Base-by-base conservation (phyloP, 1,140 invertebrate genomes). In the Vanessa tameamea region DNA sequence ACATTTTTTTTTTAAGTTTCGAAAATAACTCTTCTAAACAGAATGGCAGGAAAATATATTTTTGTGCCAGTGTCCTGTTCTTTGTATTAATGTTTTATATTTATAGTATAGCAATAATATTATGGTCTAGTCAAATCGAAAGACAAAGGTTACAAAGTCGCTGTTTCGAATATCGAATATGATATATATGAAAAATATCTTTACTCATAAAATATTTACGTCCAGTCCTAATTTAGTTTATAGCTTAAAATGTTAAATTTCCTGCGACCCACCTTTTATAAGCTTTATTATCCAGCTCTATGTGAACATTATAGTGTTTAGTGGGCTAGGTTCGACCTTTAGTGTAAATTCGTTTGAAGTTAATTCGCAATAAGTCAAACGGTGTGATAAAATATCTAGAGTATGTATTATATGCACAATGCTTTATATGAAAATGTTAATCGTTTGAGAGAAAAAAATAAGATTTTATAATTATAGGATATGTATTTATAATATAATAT, bases 291-390 rank as follows among this genome's bases (percentile, higher is more conserved):
- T 14, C 48, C 14, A 14, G 31, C 26, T 71, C 64, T 47, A 63
- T 43, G 59, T 59, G 43, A 71, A 61, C 20, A 15, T 48, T 53
- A 11, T 55, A 51, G 16, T 72, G 64, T 47, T 55, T 13, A 67
- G 20, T 73, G 64, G 71, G 71, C 55, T 61, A 61, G 71, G 71
- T 51, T 15, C 71, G 71, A 73, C 71, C 71, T 73, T 73, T 73
- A 61, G 71, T 12, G 15, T 26, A 47, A 67, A 73, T 67, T 73
- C 64, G 64, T 64, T 65, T 51, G 51, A 73, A 59, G 37, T 67
- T 66, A 67, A 67, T 72, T 64, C 69, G 63, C 69, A 31, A 51
- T 64, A 71, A 70, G 69, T 70, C 69, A 70, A 71, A 64, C 15
- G 57, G 23, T 61, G 57, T 37, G 26, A 31, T 61, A 57, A 57